Base-by-base conservation (phyloP, 2,113 vertebrate species). In the Hydrochoerus hydrochaeris region DNA sequence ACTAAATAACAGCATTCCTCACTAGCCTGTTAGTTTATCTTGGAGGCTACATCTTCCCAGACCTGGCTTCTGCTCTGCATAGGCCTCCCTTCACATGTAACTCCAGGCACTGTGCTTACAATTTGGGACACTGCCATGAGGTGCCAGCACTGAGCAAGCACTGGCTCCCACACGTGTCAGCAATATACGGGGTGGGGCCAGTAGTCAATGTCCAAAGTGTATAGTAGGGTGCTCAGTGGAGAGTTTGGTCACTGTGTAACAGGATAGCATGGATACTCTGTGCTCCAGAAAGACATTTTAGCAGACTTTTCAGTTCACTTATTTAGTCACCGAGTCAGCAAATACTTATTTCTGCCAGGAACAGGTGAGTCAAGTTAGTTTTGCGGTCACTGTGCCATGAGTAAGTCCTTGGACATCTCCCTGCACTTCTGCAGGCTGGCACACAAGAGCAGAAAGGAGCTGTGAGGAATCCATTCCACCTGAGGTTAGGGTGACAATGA, bases 81-180 rank as follows among this genome's bases (percentile, higher is more conserved):
- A 58, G 52, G 26, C 32, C 24, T 30, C 9, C 24, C 30, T 63
- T 46, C 10, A 86, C n/a, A 69, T 0, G 9, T 35, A 57, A 19
- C 1, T 0, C 28, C 52, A 41, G 60, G 14, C 9, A 67, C 77
- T 78, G 12, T 62, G 10, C 67, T 71, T 95, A 75, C 75, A 84
- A 95, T 90, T 90, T 62, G 60, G 19, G 62, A 83, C 11, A 38
- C 28, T 80, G 41, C 38, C 89, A 58, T 46, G 6, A 92, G 75
- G 65, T 14, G 44, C 83, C 65, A 4, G 46, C 58, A 26, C 35
- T 78, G 44, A 95, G 60, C 57, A 44, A 58, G 22, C 65, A 49
- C 9, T 28, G 13, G 24, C 75, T 30, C 44, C 26, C 28, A 49
- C 26, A 17, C 5, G 0, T 46, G 41, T 44, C 24, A 44, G 38